Conservation (phyloP, 2,888 invertebrate species). For the Scaptomyza parva region DNA sequence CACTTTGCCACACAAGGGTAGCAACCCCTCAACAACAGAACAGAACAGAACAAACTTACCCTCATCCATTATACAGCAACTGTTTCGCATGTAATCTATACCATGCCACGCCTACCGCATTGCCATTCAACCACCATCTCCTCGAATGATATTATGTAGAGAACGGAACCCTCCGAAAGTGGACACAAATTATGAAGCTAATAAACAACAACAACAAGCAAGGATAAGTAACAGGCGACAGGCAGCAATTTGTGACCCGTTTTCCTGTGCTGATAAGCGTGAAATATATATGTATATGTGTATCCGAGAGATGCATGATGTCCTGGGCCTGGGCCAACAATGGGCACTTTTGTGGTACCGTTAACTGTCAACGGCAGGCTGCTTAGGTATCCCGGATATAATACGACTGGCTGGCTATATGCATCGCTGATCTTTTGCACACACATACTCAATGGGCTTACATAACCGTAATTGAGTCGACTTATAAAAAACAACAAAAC, state of each 20-base stretch:
- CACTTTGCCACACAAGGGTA: slow-evolving; percentile 24
- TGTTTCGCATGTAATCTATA: slow-evolving; percentile 75
- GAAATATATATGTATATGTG: slow-evolving; percentile 55
- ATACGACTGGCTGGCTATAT: slow-evolving; percentile 58
- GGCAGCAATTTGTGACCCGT: slow-evolving; percentile 61
- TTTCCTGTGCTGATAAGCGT: slow-evolving; percentile 76
- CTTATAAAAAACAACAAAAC: slow-evolving; percentile 27
- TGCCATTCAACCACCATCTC: slow-evolving; percentile 50
- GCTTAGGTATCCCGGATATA: slow-evolving; percentile 39
- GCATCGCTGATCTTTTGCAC: slow-evolving; percentile 67
- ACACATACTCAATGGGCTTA: slow-evolving; percentile 53
- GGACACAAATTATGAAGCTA: slow-evolving; percentile 79
- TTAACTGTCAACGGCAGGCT: slow-evolving; percentile 71
- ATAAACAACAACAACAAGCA: slow-evolving; percentile 67
- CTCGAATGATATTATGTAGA: slow-evolving; percentile 19
- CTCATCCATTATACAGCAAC: slow-evolving; percentile 67
- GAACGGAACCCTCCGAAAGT: slow-evolving; percentile 49
- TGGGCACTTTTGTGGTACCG: slow-evolving; percentile 40
- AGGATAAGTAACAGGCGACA: slow-evolving; percentile 43
- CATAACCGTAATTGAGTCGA: slow-evolving; percentile 69
- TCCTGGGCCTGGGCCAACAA: slow-evolving; percentile 54
- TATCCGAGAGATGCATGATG: slow-evolving; percentile 21
- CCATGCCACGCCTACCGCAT: slow-evolving; percentile 71
- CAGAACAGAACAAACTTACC: slow-evolving; percentile 16
- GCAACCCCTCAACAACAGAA: slow-evolving; percentile 28